Evolutionary conservation across 2,113 vertebrate genomes (phyloP), one percentile per base, ranked within the genome.

Genomic region (Psilopsiagon aymara): DNA sequence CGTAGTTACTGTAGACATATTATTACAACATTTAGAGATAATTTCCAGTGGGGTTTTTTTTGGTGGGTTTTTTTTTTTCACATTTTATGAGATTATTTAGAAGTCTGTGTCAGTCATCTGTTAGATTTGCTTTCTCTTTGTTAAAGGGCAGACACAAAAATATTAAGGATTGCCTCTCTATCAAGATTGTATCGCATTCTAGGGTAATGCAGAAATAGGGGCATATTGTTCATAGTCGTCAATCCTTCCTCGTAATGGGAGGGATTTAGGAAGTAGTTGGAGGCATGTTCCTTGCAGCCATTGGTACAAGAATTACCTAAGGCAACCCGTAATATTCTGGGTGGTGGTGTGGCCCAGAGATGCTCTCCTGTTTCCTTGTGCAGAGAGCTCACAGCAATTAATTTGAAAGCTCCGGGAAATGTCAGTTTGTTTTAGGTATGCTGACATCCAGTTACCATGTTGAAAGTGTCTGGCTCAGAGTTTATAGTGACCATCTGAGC

Each of bases 1-100:
- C 0, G 0, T 78, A 60, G 25, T 74, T 52, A 51, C 59, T 3
- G 2, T 13, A 46, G 37, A 35, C 9, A 3, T 14, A 6, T n/a
- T 69, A 20, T 51, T 93, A 15, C 13, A 60, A 11, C 63, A 12
- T 64, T 83, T 62, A 64, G 29, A 76, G 20, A 28, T 41, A 78
- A 37, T 9, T 81, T 76, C 6, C 21, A 60, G 60, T 27, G 11
- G 11, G 94, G 39, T 39, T 39, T 39, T 39, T 39, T 16, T 25
- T 74, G 35, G 35, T 37, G 35, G 35, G 94, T 23, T 70, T 95
- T 86, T 95, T 86, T 27, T 19, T 51, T 84, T 55, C 5, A 9
- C 4, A 88, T 76, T 82, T 49, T 79, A 17, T 80, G 33, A 60
- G 39, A 33, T 74, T 39, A 66, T 78, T 83, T 71, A 2, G 44